Evolutionary conservation across 2,888 invertebrate genomes (phyloP).

Genomic region (Lepidonotus clava): DNA sequence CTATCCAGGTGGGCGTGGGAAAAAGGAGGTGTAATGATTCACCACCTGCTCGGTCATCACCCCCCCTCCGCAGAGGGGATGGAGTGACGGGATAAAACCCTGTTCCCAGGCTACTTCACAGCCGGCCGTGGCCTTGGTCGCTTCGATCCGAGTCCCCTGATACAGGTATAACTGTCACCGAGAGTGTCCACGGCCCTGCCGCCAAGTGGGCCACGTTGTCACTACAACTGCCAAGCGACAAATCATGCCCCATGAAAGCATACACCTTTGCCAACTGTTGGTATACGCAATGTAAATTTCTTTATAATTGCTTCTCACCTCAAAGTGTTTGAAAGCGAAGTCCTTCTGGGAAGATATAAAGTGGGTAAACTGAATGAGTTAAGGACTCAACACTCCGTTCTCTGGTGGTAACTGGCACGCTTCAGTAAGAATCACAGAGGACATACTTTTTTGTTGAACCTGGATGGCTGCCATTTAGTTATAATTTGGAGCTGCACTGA

Average conservation of each 20-base stretch:
- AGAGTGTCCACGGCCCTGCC: background rate
- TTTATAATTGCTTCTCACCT: no score
- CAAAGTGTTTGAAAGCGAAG: no score
- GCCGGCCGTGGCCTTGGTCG: background rate
- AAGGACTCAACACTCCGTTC: no score
- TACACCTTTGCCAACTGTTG: background rate
- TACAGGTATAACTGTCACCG: background rate
- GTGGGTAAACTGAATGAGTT: no score
- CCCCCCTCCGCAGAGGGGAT: background rate
- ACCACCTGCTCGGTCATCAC: background rate
- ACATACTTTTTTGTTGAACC: no score
- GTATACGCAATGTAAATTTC: no score
- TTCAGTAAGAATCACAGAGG: no score
- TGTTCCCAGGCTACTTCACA: constrained; percentile 13
- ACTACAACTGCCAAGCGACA: background rate
- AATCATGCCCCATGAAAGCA: background rate
- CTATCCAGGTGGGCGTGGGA: constrained; percentile 22
- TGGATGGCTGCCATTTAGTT: no score
- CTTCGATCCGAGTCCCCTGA: background rate
- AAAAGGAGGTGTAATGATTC: background rate
- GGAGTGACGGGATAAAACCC: background rate
- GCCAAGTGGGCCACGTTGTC: constrained; percentile 26
- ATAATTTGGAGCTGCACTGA: no score
- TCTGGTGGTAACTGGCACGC: no score
- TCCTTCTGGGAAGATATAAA: no score